Percentiles rank a stretch among this genome's conserved stretches.
These are phyloP conservation scores for Parotocinclus haroldoi DNA, from an alignment of 2,797 vertebrate genomes.

Conservation along the genomic window DNA sequence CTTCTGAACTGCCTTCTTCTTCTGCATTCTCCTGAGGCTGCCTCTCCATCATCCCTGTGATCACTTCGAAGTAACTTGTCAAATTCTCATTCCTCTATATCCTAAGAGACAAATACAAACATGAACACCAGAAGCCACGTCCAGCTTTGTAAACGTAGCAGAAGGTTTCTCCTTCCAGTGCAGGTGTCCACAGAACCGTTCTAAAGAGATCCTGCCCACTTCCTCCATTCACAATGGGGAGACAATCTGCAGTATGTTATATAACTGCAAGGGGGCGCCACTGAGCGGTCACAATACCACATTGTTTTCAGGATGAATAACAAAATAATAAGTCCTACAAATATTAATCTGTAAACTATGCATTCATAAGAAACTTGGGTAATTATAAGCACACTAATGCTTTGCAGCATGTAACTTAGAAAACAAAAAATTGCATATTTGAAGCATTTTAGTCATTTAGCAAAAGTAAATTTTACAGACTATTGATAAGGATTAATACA, in stretches of 20 bases:
- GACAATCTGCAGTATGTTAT: background rate
- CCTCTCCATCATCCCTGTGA: slow-evolving; percentile 11
- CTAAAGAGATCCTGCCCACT: slow-evolving; percentile 11
- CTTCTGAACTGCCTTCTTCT: background rate
- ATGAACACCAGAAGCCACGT: background rate
- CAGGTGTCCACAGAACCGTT: slow-evolving; percentile 2
- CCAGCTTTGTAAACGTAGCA: background rate
- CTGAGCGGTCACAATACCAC: background rate
- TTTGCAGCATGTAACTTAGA: too few relatives aligned
- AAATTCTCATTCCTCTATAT: background rate
- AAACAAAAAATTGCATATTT: too few relatives aligned
- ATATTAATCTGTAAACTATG: too few relatives aligned
- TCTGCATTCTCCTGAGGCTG: background rate
- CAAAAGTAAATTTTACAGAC: too few relatives aligned
- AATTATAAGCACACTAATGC: too few relatives aligned
- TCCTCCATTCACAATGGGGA: background rate
- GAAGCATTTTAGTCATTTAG: too few relatives aligned
- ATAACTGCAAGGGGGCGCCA: background rate
- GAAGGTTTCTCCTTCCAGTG: background rate
- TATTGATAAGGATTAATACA: too few relatives aligned
- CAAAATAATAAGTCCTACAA: too few relatives aligned
- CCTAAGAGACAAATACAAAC: background rate
- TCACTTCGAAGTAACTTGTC: background rate
- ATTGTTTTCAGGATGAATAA: background rate
- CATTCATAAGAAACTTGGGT: too few relatives aligned